Evolutionary conservation across 2,888 invertebrate genomes (phyloP).

Genomic region (Plebejus anna): DNA sequence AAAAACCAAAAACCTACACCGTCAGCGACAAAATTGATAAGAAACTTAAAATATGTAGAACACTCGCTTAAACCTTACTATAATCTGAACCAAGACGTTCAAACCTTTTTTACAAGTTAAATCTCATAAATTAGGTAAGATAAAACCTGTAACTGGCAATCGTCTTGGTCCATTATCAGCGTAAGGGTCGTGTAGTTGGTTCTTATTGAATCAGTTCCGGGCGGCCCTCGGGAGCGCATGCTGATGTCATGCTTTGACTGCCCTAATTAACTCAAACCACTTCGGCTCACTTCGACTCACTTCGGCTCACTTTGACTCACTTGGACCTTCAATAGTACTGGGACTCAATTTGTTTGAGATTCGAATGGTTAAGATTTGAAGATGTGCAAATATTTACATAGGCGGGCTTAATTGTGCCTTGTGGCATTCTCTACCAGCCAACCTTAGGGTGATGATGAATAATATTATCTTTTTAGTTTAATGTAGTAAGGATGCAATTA

Average conservation of each 20-base stretch:
- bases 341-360: not conserved
- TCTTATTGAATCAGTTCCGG: conserved; percentile 69
- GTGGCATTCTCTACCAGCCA: too few relatives aligned
- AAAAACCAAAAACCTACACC: too few relatives aligned
- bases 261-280: conserved; percentile 28
- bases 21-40: too few relatives aligned
- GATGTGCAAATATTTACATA: not conserved
- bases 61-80: too few relatives aligned
- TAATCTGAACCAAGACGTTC: too few relatives aligned
- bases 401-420: too few relatives aligned
- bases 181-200: conserved; percentile 65
- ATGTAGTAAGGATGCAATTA: too few relatives aligned
- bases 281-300: conserved; percentile 6
- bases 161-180: conserved; percentile 67
- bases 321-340: not conserved
- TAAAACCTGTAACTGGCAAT: conserved; percentile 8
- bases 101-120: not conserved
- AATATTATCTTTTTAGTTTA: too few relatives aligned
- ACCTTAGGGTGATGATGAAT: too few relatives aligned
- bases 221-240: conserved; percentile 44
- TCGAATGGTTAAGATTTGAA: not conserved
- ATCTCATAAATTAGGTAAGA: not conserved
- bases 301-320: not conserved
- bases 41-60: too few relatives aligned
- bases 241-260: conserved; percentile 46